These are phyloP conservation scores for Selene dorsalis DNA, from an alignment of 2,797 vertebrate genomes.

Conservation along the genomic window DNA sequence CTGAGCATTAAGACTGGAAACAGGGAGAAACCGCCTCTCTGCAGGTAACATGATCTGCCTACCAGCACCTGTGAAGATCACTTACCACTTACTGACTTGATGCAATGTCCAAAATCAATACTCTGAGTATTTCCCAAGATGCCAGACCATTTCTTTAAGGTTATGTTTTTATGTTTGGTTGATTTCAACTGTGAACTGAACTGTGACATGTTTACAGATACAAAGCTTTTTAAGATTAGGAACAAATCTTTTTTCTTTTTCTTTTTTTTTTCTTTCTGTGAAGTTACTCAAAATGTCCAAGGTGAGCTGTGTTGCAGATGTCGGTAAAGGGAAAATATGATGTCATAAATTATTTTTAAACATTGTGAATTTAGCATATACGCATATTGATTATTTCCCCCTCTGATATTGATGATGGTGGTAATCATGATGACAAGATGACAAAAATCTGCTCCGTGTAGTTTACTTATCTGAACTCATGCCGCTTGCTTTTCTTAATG, in stretches of 20 bases:
- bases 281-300: neutral
- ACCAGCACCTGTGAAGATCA: neutral
- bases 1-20: slow-evolving; percentile 14
- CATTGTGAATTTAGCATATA: slow-evolving; percentile 15
- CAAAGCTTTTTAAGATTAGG: slow-evolving; percentile 2
- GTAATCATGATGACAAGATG: slow-evolving; percentile 2
- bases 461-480: slow-evolving; percentile 19
- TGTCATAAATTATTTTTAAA: slow-evolving; percentile 37
- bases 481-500: slow-evolving; percentile 28
- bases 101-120: neutral
- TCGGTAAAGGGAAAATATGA: slow-evolving; percentile 29
- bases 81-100: neutral
- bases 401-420: neutral
- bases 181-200: slow-evolving; percentile 33
- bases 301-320: slow-evolving; percentile 7
- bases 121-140: neutral
- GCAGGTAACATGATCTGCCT: neutral
- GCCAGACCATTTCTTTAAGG: slow-evolving; percentile 1
- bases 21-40: neutral
- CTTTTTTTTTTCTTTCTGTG: neutral
- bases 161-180: slow-evolving; percentile 13
- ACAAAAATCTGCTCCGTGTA: slow-evolving; percentile 17
- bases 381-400: neutral
- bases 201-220: slow-evolving; percentile 39
- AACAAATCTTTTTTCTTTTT: neutral